These are phyloP conservation scores for Sitophilus oryzae DNA, from an alignment of 1,140 invertebrate species.

Conservation along the genomic window DNA sequence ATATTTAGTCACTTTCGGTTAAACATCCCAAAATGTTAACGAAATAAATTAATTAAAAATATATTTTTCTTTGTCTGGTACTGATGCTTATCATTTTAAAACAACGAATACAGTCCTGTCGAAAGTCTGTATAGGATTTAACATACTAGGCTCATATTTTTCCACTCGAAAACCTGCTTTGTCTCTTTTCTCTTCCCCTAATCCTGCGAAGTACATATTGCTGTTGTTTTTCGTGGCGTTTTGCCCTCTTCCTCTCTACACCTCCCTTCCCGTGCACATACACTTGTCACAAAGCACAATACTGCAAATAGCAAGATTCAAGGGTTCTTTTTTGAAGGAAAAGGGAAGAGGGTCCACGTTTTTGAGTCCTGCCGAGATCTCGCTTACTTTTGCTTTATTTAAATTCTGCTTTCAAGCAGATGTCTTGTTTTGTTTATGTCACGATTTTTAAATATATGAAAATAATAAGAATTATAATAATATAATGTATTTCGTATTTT, in stretches of 20 bases:
- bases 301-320: not conserved
- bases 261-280: too few relatives aligned
- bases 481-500: too few relatives aligned
- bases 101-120: too few relatives aligned
- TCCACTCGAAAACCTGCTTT: not conserved
- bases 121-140: not conserved
- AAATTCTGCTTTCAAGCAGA: not conserved
- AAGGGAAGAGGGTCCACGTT: not conserved
- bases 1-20: too few relatives aligned
- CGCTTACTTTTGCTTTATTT: not conserved
- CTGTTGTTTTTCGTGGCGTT: constrained; percentile 4
- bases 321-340: not conserved
- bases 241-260: not conserved
- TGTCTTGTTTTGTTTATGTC: not conserved
- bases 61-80: too few relatives aligned
- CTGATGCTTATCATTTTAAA: too few relatives aligned
- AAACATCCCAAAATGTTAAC: too few relatives aligned
- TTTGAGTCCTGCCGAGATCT: not conserved
- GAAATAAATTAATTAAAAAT: too few relatives aligned
- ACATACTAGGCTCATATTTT: not conserved
- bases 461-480: too few relatives aligned
- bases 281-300: not conserved
- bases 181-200: not conserved
- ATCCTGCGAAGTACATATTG: constrained; percentile 2
- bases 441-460: too few relatives aligned